phyloP scores from a whole-genome alignment of 2,113 vertebrate species.

The Psittacara wagleri region DNA sequence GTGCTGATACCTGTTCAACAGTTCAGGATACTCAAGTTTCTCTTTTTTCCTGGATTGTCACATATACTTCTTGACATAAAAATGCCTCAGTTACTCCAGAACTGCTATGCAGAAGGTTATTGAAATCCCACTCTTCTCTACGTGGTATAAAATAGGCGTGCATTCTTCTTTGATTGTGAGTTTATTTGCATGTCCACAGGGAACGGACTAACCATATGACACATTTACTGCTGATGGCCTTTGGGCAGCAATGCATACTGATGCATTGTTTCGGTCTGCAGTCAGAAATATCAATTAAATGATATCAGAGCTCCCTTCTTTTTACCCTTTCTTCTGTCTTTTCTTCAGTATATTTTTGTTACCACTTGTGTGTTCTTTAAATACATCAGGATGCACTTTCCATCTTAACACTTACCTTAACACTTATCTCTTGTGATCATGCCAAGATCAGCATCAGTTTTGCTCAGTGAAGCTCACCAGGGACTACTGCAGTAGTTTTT shows the following conservation, averaged over 20 bases:
- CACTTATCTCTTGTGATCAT: background rate
- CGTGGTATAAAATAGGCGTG: background rate
- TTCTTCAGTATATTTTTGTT: background rate
- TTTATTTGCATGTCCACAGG: background rate
- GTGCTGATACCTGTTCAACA: background rate
- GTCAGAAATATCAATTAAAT: background rate
- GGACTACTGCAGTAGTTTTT: background rate
- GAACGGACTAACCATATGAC: background rate
- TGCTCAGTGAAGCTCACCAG: rapidly evolving
- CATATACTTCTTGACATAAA: background rate
- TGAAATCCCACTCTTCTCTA: background rate
- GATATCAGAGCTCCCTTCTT: background rate
- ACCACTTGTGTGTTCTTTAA: background rate
- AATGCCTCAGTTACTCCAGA: background rate
- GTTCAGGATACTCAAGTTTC: background rate
- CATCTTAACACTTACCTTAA: background rate
- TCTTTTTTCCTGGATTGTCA: background rate
- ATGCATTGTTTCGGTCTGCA: background rate
- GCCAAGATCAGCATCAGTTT: background rate
- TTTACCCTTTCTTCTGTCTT: background rate
- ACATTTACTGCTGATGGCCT: background rate
- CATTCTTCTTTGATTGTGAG: background rate
- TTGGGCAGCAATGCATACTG: background rate
- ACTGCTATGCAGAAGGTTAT: background rate
- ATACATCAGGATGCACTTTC: background rate